These are phyloP conservation scores for Axis porcinus DNA, from an alignment of 2,113 vertebrate genomes.

Conservation along the genomic window DNA sequence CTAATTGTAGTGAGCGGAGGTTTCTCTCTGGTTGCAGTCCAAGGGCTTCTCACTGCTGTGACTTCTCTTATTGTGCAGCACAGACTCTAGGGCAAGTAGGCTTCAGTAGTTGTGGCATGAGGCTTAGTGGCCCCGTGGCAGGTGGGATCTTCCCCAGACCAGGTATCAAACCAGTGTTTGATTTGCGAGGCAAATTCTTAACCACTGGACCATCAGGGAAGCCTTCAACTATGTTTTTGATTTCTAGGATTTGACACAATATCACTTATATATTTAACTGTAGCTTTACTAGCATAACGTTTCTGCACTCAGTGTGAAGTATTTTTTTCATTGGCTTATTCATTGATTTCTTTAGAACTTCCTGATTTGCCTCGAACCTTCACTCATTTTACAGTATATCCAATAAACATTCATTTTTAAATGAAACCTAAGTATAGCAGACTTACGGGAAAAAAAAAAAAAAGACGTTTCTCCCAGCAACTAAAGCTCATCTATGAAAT, in stretches of 20 bases:
- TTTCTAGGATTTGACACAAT: constrained; percentile 83
- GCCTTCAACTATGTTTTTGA: constrained; percentile 86
- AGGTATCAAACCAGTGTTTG: neutral
- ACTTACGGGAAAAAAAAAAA: neutral
- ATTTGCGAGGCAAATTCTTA: neutral
- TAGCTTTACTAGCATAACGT: neutral
- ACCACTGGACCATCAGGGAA: neutral
- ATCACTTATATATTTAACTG: neutral
- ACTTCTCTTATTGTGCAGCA: neutral
- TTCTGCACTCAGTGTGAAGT: neutral
- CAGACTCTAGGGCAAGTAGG: neutral
- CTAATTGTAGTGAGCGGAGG: neutral
- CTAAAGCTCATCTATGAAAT: neutral
- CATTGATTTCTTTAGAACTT: constrained; percentile 9
- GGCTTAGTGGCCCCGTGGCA: neutral
- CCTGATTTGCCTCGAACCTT: constrained; percentile 2
- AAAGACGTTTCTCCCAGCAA: neutral
- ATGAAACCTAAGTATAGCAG: neutral
- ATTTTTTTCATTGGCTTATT: neutral
- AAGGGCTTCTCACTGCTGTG: neutral
- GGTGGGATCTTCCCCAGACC: neutral
- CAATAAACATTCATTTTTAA: neutral
- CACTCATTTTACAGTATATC: neutral
- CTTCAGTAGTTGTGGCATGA: neutral
- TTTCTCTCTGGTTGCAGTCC: neutral